These are phyloP conservation scores for Eristalis arbustorum DNA, from an alignment of 2,888 invertebrate genomes.

Conservation along the genomic window DNA sequence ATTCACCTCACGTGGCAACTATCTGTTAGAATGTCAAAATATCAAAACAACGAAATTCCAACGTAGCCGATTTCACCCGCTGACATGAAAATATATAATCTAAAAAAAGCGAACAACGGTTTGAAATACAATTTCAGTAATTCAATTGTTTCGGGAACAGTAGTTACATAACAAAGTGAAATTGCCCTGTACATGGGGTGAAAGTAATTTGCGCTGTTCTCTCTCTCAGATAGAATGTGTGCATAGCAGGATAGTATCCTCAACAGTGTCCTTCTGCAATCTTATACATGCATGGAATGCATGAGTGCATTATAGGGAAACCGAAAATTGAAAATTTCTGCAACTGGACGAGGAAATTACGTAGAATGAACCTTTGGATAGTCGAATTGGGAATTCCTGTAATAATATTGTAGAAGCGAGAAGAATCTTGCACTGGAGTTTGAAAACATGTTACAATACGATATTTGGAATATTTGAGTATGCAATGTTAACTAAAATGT, in stretches of 20 bases:
- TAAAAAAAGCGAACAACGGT: neutral
- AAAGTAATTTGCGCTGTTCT: conserved; percentile 10
- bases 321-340: conserved; percentile 24
- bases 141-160: conserved; percentile 21
- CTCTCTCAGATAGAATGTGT: neutral
- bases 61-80: neutral
- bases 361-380: neutral
- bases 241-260: neutral
- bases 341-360: conserved; percentile 4
- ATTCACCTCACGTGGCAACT: neutral
- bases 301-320: conserved; percentile 17
- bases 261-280: neutral
- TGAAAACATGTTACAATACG: neutral
- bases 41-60: neutral
- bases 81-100: neutral
- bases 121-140: conserved; percentile 11
- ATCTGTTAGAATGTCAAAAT: neutral
- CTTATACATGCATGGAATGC: conserved; percentile 11
- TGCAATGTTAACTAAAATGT: neutral
- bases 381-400: neutral
- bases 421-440: neutral
- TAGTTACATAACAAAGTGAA: conserved; percentile 1
- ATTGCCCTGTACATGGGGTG: conserved; percentile 1
- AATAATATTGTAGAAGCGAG: neutral
- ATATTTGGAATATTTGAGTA: neutral